Base-by-base conservation (phyloP, 2,888 invertebrate species). In the Eristalis intricaria region DNA sequence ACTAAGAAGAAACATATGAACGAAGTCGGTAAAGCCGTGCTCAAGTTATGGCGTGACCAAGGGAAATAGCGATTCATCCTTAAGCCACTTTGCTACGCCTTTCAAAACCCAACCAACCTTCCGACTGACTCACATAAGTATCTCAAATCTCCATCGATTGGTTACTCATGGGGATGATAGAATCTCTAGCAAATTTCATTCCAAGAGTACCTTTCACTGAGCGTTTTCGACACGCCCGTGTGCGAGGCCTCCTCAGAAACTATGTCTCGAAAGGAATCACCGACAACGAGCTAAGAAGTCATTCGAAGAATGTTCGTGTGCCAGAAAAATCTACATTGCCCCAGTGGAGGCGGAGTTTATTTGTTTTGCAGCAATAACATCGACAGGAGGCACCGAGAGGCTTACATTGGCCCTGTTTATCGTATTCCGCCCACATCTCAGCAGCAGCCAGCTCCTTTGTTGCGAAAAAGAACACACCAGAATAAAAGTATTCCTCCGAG, bases 361-460 rank as follows among this genome's bases (percentile, higher is more conserved):
- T 86, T 86, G 86, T 86, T 86, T 79, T 70, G 70, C 66, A 83
- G 86, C 86, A 86, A 86, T 86, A 83, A 81, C 61, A 73, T 83
- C 65, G 77, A 15, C 61, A 64, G 35, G 61, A 68, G 35, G 71
- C 68, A 64, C 56, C 26, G 13, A 38, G 65, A 22, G 70, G 15
- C 43, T 65, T 61, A 19, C 29, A 71, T 77, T 50, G 35, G n/a
- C 50, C 19, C 38, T 15, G 58, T 69, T 66, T 32, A 29, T 63
- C 56, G 38, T 29, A 60, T 40, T 65, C 63, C 70, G 63, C 58
- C 73, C 69, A 70, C n/a, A 58, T 63, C 70, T 63, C 60, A 60
- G 23, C 56, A 38, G 40, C 32, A 61, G 40, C 26, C n/a, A 60
- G 26, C 23, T 56, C 70, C 69, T 83, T 83, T 78, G 66, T 82